These are phyloP conservation scores for Catocala fraxini DNA, from an alignment of 2,888 invertebrate genomes.

Conservation along the genomic window DNA sequence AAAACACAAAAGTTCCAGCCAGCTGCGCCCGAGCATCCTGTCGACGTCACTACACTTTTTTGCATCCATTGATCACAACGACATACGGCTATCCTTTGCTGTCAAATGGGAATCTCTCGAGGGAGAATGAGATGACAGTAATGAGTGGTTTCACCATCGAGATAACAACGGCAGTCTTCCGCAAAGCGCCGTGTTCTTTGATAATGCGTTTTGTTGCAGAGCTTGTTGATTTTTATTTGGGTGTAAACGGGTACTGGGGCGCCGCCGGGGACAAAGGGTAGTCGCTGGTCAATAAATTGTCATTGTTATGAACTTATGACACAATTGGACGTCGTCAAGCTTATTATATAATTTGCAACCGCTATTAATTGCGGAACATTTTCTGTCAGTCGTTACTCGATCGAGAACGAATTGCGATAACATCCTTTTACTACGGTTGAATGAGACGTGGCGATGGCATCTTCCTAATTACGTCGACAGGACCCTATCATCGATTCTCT, in stretches of 20 bases:
- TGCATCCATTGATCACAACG: constrained; percentile 75
- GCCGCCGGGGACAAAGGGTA: constrained; percentile 61
- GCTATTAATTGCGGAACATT: constrained; percentile 53
- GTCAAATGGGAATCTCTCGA: constrained; percentile 30
- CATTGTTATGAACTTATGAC: constrained; percentile 66
- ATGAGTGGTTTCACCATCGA: constrained; percentile 58
- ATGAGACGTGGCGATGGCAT: constrained; percentile 15
- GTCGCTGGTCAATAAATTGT: constrained; percentile 73
- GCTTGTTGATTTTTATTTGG: constrained; percentile 69
- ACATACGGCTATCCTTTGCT: constrained; percentile 68
- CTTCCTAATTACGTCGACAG: constrained; percentile 24
- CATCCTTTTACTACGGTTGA: constrained; percentile 23
- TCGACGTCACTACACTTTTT: constrained; percentile 81
- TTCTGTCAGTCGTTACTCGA: constrained; percentile 34
- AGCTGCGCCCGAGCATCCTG: constrained; percentile 86
- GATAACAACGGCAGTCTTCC: constrained; percentile 82
- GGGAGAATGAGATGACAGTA: constrained; percentile 68
- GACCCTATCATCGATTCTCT: constrained; percentile 8
- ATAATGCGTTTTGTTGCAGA: constrained; percentile 71
- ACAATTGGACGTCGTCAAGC: constrained; percentile 58
- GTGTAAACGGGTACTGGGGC: constrained; percentile 63
- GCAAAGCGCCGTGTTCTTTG: constrained; percentile 73
- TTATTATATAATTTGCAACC: constrained; percentile 58
- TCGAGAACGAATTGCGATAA: constrained; percentile 39
- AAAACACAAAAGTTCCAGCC: constrained; percentile 82